Base-by-base conservation (phyloP, 1,140 invertebrate genomes). In the Mylabris phalerata region DNA sequence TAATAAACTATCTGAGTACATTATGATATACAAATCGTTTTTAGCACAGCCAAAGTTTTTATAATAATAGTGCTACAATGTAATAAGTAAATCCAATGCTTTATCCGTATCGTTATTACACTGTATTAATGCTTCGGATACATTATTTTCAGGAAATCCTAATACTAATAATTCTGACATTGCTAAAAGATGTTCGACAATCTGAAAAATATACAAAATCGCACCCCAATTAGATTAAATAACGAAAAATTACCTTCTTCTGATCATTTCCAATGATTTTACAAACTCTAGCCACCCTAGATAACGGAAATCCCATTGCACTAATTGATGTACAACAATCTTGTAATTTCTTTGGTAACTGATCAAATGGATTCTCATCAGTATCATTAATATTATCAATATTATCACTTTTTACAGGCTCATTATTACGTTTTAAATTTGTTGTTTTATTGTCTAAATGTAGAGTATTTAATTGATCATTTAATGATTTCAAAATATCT, bases 71-170 rank as follows among this genome's bases (percentile, higher is more conserved):
- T 62, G 68, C 80, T 85, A 91, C 67, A 85, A 83, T 67, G 91
- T 85, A 19, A 19, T 19, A 56, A 93, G 77, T 71, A 85, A 83
- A 75, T 95, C 91, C 64, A 95, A 77, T 32, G 90, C 90, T 76
- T 89, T 91, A 67, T 94, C 91, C 66, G 86, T 82, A 76, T 93
- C 88, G 69, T 90, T 87, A 71, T 91, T 80, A 69, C 84, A 85
- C 67, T 85, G 84, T 7, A 87, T 71, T 24, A 94, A 76, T 38
- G 90, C 91, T 54, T 81, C 79, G 1, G 84, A 85, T 11, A 89
- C 88, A 67, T 82, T 79, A 27, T 82, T 81, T 77, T 92, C 87
- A 1, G 85, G 76, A 73, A 95, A 95, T 19, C 91, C 91, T 41
- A 94, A 78, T 71, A 90, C 88, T 73, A 86, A 82, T 40, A 94